phyloP scores from a whole-genome alignment of 2,888 invertebrate genomes.

The Catocala sponsa region DNA sequence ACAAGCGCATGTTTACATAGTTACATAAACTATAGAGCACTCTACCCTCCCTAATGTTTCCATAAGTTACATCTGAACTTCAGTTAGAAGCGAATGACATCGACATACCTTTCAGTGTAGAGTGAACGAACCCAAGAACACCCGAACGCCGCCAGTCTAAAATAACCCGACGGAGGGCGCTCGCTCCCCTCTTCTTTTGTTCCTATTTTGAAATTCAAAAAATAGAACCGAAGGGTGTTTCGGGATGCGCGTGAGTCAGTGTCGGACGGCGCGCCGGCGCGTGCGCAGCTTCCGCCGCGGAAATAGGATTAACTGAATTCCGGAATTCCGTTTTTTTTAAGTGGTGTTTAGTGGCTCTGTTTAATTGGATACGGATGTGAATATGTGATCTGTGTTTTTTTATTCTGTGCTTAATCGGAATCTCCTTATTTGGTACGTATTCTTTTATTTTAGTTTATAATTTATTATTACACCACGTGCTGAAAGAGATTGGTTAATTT shows the following conservation, averaged over 20 bases:
- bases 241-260: constrained; percentile 84
- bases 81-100: constrained; percentile 55
- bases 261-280: constrained; percentile 78
- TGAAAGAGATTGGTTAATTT: constrained; percentile 1
- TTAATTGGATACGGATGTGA: constrained; percentile 39
- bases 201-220: constrained; percentile 85
- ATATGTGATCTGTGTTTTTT: constrained; percentile 44
- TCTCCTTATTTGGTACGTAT: constrained; percentile 24
- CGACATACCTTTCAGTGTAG: constrained; percentile 55
- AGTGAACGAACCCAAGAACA: constrained; percentile 79
- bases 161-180: constrained; percentile 81
- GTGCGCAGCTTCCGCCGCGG: constrained; percentile 68
- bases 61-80: constrained; percentile 53
- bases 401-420: constrained; percentile 22
- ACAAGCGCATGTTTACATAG: constrained; percentile 54
- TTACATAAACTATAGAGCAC: constrained; percentile 43
- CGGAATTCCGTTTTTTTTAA: constrained; percentile 51
- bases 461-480: constrained; percentile 28
- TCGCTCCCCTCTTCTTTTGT: constrained; percentile 86
- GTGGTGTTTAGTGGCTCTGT: constrained; percentile 59
- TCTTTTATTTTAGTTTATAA: constrained; percentile 3
- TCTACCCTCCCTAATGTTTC: constrained; percentile 47
- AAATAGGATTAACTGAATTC: constrained; percentile 52
- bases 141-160: constrained; percentile 66
- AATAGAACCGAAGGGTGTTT: constrained; percentile 82